Conservation (phyloP, 2,797 vertebrate genomes). For the Cyprinella venusta region DNA sequence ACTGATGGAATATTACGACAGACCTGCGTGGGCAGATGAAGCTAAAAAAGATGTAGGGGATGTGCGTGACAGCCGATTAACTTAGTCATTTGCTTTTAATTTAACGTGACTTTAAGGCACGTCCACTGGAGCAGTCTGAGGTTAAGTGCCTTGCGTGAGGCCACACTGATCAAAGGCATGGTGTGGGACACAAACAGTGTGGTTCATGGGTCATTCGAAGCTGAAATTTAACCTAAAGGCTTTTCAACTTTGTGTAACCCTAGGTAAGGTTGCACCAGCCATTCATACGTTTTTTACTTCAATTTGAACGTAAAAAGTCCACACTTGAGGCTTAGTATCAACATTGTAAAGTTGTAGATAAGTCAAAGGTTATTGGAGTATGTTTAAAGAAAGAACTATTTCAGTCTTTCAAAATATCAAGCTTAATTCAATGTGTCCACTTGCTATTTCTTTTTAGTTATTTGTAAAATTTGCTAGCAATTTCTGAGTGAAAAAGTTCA, state of each 20-base stretch:
- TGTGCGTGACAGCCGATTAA: background rate
- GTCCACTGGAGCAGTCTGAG: background rate
- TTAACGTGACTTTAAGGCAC: background rate
- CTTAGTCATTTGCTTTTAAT: slow-evolving; percentile 19
- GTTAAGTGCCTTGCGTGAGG: background rate
- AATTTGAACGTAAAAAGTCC: background rate
- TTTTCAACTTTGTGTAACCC: slow-evolving; percentile 20
- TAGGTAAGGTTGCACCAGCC: background rate
- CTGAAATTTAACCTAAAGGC: slow-evolving; percentile 4
- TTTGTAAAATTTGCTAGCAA: background rate
- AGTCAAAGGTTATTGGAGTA: background rate
- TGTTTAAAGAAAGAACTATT: background rate
- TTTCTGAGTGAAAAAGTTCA: background rate
- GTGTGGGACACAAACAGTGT: background rate
- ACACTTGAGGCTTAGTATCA: background rate
- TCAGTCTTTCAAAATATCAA: background rate
- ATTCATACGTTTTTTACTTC: background rate
- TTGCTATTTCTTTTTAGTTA: background rate
- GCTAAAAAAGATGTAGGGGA: background rate
- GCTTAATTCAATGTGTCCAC: background rate
- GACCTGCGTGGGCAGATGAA: background rate
- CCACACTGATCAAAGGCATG: slow-evolving; percentile 19
- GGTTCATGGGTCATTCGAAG: slow-evolving; percentile 18
- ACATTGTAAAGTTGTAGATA: background rate
- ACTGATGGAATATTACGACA: slow-evolving; percentile 10